A percentile compares a stretch with the other conserved stretches of the same genome.
These are phyloP conservation scores for Harpalus rubripes DNA, from an alignment of 2,888 invertebrate species.

Conservation along the genomic window DNA sequence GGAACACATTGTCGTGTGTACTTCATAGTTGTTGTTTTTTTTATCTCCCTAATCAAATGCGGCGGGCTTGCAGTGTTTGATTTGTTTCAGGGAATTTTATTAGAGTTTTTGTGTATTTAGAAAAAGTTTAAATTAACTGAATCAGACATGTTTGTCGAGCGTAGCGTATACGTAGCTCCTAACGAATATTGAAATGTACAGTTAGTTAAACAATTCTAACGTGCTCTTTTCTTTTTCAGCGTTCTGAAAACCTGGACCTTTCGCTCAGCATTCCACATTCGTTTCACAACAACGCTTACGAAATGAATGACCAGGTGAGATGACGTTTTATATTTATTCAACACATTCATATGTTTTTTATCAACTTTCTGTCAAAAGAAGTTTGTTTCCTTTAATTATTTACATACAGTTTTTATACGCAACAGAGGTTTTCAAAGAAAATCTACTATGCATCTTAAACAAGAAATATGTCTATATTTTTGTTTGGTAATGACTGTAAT, in stretches of 20 bases:
- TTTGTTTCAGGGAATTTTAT: slow-evolving; percentile 61
- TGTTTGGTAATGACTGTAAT: too few relatives aligned
- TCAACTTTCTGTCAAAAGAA: slow-evolving; percentile 9
- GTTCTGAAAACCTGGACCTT: slow-evolving; percentile 87
- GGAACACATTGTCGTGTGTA: slow-evolving; percentile 8
- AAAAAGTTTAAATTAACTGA: slow-evolving; percentile 64
- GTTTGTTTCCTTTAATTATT: slow-evolving; percentile 19
- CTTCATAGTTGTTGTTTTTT: slow-evolving; percentile 20
- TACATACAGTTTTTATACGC: not conserved
- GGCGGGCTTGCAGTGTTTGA: slow-evolving; percentile 42
- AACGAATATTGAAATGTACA: slow-evolving; percentile 66
- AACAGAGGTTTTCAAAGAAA: slow-evolving; percentile 5
- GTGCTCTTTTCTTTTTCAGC: slow-evolving; percentile 79
- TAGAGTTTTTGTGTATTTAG: slow-evolving; percentile 60
- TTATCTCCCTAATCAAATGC: slow-evolving; percentile 45
- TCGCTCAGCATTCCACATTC: slow-evolving; percentile 85
- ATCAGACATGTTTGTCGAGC: slow-evolving; percentile 63
- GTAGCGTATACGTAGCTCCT: slow-evolving; percentile 22
- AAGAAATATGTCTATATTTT: not conserved
- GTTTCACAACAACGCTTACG: slow-evolving; percentile 85
- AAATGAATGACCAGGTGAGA: slow-evolving; percentile 88
- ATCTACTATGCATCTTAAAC: not conserved
- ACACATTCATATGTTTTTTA: slow-evolving; percentile 30
- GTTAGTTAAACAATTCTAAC: slow-evolving; percentile 65
- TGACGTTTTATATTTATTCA: slow-evolving; percentile 48